Conservation (phyloP, 2,797 vertebrate species). For the Coilia nasus region DNA sequence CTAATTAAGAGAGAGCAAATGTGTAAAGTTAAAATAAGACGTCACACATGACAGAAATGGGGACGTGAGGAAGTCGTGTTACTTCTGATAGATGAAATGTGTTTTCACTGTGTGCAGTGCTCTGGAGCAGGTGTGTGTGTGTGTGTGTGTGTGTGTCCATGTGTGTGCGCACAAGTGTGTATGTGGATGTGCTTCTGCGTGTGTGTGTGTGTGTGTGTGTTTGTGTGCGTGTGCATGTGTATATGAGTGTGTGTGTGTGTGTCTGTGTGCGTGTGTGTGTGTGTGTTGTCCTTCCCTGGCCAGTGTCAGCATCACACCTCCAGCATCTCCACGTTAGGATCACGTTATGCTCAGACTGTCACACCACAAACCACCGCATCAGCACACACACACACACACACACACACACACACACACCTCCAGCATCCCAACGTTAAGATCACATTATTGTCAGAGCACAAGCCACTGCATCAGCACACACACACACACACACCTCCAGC, state of each 20-base stretch:
- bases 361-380: background rate
- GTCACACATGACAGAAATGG: conserved; percentile 19
- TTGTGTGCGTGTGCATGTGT: background rate
- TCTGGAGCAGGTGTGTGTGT: background rate
- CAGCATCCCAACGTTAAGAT: background rate
- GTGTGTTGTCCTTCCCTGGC: background rate
- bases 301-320: conserved; percentile 17
- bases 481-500: background rate
- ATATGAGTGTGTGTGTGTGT: background rate
- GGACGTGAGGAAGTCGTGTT: background rate
- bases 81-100: background rate
- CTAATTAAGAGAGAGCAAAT: background rate
- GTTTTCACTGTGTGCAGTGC: background rate
- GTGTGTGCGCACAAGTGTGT: no score
- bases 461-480: background rate
- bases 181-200: no score
- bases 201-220: background rate
- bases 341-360: background rate
- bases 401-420: background rate
- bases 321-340: background rate
- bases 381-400: no score
- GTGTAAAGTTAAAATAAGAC: conserved; percentile 16
- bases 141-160: background rate
- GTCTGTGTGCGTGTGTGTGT: background rate
- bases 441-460: background rate